A percentile compares a stretch with the other conserved stretches of the same genome.
These are phyloP conservation scores for Biston stratarius DNA, from an alignment of 2,888 invertebrate genomes.

Conservation along the genomic window DNA sequence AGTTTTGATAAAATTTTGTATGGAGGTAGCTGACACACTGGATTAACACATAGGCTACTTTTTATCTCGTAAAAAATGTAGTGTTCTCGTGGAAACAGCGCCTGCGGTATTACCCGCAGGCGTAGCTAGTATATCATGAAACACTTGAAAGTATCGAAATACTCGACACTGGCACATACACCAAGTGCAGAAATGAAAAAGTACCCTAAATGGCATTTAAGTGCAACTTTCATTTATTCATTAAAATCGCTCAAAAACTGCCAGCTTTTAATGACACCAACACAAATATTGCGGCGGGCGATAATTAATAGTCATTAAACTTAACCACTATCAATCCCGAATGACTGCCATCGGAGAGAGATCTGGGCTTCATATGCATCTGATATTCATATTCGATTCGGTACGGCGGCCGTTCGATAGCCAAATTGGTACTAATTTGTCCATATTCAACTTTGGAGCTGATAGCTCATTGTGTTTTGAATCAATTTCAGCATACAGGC, in stretches of 20 bases:
- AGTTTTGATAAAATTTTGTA: no score
- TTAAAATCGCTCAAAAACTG: constrained; percentile 25
- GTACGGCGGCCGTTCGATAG: constrained; percentile 62
- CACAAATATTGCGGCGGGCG: constrained; percentile 51
- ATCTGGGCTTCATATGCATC: constrained; percentile 83
- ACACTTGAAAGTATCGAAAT: no score
- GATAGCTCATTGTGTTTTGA: constrained; percentile 12
- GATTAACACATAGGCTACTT: no score
- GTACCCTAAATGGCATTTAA: constrained; percentile 1
- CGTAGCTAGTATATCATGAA: no score
- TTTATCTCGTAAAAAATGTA: no score
- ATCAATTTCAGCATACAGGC: not conserved
- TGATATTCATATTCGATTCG: constrained; percentile 80
- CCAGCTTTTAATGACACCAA: constrained; percentile 31
- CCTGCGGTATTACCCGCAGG: no score
- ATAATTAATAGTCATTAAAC: constrained; percentile 66
- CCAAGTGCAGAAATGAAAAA: no score
- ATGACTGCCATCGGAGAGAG: constrained; percentile 78
- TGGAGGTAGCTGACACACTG: no score
- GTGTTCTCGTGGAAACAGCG: no score
- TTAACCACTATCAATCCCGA: constrained; percentile 77
- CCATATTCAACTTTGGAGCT: constrained; percentile 65
- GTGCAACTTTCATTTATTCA: constrained; percentile 20
- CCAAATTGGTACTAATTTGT: constrained; percentile 80
- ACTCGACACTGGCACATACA: no score